Evolutionary conservation across 2,113 vertebrate species (phyloP), one percentile per base, ranked within the genome.

Genomic region (Fregetta grallaria): DNA sequence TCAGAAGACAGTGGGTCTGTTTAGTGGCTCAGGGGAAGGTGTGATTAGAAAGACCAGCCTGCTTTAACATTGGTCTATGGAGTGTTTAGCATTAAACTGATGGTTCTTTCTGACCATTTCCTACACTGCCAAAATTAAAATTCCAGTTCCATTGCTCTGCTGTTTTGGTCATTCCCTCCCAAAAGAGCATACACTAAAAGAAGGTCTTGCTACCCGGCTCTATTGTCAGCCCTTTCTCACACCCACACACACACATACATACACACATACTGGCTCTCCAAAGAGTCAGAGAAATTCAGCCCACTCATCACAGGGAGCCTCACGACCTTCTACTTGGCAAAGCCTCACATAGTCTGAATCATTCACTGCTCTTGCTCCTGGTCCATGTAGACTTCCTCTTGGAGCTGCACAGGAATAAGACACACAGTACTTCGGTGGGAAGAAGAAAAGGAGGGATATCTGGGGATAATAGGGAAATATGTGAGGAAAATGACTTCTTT

Each of bases 181-280:
- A 50, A 38, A 79, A 71, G 15, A 17, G 2, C 27, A 49, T 6
- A 34, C 3, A n/a, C 20, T 36, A 63, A 50, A 9, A 59, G 58
- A 85, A 67, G 32, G 58, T 9, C 94, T 79, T 65, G 25, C 21
- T 27, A 17, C 27, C 20, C 42, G 4, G 4, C 40, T 40, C 34
- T n/a, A 0, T 26, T 53, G 30, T 15, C 47, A 74, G 36, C 20
- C 38, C 18, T 85, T 56, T 40, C 36, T 49, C 77, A 20, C 73
- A 58, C 34, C 12, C 3, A 2, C 32, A 2, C 11, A 2, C 11
- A 27, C 14, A 29, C 9, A 40, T 3, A 15, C 6, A 16, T 7
- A 44, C 10, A 47, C 40, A 59, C 6, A 66, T 44, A 36, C 3
- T 22, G 38, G 7, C n/a, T 88, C 40, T 65, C 32, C 86, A 82